These are phyloP conservation scores for Drosophila oshimai DNA, from an alignment of 1,140 invertebrate genomes.

Conservation along the genomic window DNA sequence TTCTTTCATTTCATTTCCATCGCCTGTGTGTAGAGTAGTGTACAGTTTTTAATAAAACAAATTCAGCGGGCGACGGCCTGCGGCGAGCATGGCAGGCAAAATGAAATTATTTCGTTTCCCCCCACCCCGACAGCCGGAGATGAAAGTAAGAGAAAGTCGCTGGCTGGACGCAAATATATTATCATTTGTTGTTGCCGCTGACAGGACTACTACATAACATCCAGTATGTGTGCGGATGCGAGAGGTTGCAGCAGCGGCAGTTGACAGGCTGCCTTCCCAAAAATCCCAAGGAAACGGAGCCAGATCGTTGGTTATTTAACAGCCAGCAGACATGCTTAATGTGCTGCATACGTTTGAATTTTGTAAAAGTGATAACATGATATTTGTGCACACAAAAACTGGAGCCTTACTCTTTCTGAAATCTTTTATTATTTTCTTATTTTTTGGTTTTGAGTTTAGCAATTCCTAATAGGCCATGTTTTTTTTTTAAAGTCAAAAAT, in stretches of 20 bases:
- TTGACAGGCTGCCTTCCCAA: conserved; percentile 52
- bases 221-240: not conserved
- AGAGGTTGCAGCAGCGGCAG: not conserved
- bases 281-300: conserved; percentile 7
- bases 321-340: conserved; percentile 51
- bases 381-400: not conserved
- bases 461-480: too few relatives aligned
- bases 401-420: not conserved
- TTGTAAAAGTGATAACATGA: not conserved
- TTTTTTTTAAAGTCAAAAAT: too few relatives aligned
- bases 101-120: conserved; percentile 73
- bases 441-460: too few relatives aligned
- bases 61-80: conserved; percentile 70
- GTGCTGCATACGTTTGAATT: conserved; percentile 22
- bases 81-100: conserved; percentile 76
- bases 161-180: conserved; percentile 63
- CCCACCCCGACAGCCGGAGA: conserved; percentile 9
- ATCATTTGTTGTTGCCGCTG: conserved; percentile 69
- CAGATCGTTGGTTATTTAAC: conserved; percentile 53
- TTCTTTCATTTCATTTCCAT: conserved; percentile 41
- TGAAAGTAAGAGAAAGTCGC: conserved; percentile 35
- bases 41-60: conserved; percentile 79
- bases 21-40: conserved; percentile 26
- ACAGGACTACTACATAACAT: conserved; percentile 30
- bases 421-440: not conserved